phyloP scores from a whole-genome alignment of 1,140 invertebrate species.

The Campoletis sonorensis region DNA sequence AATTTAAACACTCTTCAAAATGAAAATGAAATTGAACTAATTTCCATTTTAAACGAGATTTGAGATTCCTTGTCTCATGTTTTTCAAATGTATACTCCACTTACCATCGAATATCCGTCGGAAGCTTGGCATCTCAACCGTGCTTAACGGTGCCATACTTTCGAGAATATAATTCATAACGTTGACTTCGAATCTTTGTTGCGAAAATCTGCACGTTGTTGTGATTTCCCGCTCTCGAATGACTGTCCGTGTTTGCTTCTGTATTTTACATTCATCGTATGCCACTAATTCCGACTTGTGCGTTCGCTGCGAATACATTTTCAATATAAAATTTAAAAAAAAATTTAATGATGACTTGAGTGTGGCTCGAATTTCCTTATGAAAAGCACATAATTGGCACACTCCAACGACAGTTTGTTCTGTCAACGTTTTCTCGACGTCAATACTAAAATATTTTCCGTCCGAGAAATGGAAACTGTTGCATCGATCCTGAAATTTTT shows the following conservation, averaged over 20 bases:
- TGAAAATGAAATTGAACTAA: too few relatives aligned
- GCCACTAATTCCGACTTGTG: not conserved
- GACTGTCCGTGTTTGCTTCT: not conserved
- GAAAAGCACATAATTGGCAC: not conserved
- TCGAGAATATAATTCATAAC: too few relatives aligned
- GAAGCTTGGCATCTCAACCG: too few relatives aligned
- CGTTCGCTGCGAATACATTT: not conserved
- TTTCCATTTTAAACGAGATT: too few relatives aligned
- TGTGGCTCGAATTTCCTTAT: not conserved
- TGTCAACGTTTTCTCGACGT: not conserved
- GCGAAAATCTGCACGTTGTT: too few relatives aligned
- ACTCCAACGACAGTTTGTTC: not conserved
- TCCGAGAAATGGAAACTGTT: not conserved
- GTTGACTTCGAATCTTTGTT: too few relatives aligned
- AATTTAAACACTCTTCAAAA: too few relatives aligned
- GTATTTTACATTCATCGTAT: not conserved
- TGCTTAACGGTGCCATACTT: too few relatives aligned
- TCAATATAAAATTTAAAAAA: not conserved
- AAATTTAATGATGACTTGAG: not conserved
- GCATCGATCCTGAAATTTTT: not conserved
- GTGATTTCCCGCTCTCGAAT: too few relatives aligned
- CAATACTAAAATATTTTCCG: not conserved
- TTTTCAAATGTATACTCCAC: too few relatives aligned
- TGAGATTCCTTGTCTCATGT: too few relatives aligned
- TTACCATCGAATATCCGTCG: too few relatives aligned